These are phyloP conservation scores for Plagodis dolabraria DNA, from an alignment of 2,888 invertebrate genomes.

Conservation along the genomic window DNA sequence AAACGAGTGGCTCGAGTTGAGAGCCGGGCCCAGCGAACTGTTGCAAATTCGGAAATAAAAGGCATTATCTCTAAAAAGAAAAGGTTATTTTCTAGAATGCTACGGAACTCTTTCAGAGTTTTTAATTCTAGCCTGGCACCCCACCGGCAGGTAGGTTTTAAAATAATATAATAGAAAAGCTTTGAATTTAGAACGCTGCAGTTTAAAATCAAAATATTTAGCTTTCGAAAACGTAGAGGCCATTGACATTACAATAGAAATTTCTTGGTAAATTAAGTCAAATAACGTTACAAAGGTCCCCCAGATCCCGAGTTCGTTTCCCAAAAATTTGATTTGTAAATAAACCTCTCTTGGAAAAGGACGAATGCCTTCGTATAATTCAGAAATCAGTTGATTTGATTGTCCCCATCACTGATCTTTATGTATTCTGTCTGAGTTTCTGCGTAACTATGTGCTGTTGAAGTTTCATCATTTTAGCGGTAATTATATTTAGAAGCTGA, in stretches of 20 bases:
- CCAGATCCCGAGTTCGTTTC: conserved; percentile 43
- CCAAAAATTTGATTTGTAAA: conserved; percentile 65
- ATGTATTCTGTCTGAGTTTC: conserved; percentile 12
- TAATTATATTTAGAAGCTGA: too few species aligned
- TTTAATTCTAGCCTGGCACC: neutral
- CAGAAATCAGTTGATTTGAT: conserved; percentile 62
- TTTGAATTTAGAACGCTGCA: too few species aligned
- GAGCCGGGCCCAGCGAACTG: conserved; percentile 36
- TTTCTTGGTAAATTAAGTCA: conserved; percentile 49
- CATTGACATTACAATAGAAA: conserved; percentile 36
- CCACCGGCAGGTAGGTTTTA: too few species aligned
- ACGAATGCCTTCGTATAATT: conserved; percentile 52
- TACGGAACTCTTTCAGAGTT: neutral
- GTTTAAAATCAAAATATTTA: too few species aligned
- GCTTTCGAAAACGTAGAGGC: conserved; percentile 13
- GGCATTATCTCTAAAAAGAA: conserved; percentile 41
- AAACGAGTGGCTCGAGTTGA: conserved; percentile 22
- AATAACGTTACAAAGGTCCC: conserved; percentile 51
- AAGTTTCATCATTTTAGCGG: conserved; percentile 1
- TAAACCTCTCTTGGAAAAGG: conserved; percentile 50
- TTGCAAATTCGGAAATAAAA: conserved; percentile 46
- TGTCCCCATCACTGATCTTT: conserved; percentile 36
- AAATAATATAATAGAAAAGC: too few species aligned
- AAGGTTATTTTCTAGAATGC: conserved; percentile 14
- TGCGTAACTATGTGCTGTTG: conserved; percentile 9